Base-by-base conservation (phyloP, 2,113 vertebrate species). In the Neotragus moschatus region DNA sequence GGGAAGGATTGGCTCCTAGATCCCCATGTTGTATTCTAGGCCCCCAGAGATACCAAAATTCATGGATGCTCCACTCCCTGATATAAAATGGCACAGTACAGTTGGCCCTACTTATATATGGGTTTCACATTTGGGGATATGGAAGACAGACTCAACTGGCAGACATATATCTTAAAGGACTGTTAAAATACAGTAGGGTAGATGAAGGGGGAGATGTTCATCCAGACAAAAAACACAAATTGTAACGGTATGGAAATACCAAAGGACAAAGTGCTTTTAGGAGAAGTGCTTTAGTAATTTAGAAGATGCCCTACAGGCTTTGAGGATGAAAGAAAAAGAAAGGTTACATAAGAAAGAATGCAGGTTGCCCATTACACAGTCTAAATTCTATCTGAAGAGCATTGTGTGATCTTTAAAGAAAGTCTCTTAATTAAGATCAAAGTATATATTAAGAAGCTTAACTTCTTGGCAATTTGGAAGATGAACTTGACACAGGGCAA, bases 401-500 rank as follows among this genome's bases (percentile, higher is more conserved):
- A 94, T 51, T 61, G n/a, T 10, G 14, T 28, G 56, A 84, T 84
- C 8, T 39, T 91, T 94, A 89, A 97, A 86, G 61, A 84, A 96
- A 56, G 60, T 88, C 49, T 86, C 84, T 96, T 91, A 96, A 93
- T 97, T 95, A 94, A 97, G 17, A 93, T 84, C 28, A 96, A 96
- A 96, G 51, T 66, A 36, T 93, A 82, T 60, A 92, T 86, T 94
- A 94, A 94, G 45, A 93, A 81, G 81, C 7, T 96, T 95, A 88
- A 87, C 28, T 73, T 43, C 17, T 45, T 77, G 45, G 28, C 33
- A 85, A 9, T 90, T 95, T 95, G 43, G 53, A 89, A 96, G 49
- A 85, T 90, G 25, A 93, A 98, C 87, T 1, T 90, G 51, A 93
- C 2, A 26, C 9, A 56, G 28, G 45, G 2, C 60, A 81, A 95